Base-by-base conservation (phyloP, 2,113 vertebrate genomes). In the Syrmaticus mikado region DNA sequence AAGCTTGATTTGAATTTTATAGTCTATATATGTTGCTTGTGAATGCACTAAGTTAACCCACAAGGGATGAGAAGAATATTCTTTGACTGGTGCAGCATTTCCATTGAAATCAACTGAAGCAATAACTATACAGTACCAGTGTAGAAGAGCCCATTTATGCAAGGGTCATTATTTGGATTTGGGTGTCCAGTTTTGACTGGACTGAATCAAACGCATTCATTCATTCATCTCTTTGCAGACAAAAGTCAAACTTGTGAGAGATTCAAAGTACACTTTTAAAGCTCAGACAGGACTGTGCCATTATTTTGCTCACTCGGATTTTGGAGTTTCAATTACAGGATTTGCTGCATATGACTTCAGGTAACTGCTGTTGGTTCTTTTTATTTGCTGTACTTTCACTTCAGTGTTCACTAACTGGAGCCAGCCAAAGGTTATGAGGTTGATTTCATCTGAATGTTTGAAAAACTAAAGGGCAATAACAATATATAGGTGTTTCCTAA, bases 251-350 rank as follows among this genome's bases (percentile, higher is more conserved):
- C 82, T 99, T 12, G 98, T 99, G 95, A 97, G 92, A 89, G 96
- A 98, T 87, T 98, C 98, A 2, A 97, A 98, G 46, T 99, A 99
- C 75, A 70, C 98, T 21, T 99, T 99, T 94, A 98, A 98, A 97
- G 98, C 98, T 87, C 92, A 97, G 55, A 98, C 96, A 6, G 98
- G 98, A 73, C 74, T 98, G 8, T 99, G 99, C 93, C 98, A 96
- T 92, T 98, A 98, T 76, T 99, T 99, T 95, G 86, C 97, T 55
- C 65, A 0, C 46, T 97, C 98, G 36, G 96, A 98, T 34, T 94
- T 92, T 45, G 99, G 98, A 40, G 97, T 99, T 83, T 94, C 97
- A 14, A 87, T 99, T 87, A 98, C 92, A 92, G 97, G 97, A 95
- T 99, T 98, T 93, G 93, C 96, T 80, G 96, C 97, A 1, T 97